Percentiles rank a stretch among this genome's conserved stretches.
Evolutionary conservation across 1,140 invertebrate species (phyloP).

Genomic region (Drosophila ananassae): DNA sequence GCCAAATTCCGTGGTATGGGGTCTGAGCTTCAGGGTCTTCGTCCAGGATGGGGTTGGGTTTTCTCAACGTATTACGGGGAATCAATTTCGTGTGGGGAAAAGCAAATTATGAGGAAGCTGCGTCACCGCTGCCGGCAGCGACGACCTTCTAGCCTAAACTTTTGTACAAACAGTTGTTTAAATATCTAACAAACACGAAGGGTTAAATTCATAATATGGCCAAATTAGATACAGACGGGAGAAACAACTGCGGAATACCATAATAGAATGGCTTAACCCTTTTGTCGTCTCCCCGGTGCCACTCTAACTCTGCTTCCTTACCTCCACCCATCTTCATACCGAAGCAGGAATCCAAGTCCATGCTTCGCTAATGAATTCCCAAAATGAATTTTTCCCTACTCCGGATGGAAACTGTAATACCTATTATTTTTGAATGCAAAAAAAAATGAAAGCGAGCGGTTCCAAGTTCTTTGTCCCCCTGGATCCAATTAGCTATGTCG

Average conservation of each 20-base stretch:
- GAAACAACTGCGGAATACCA: conserved; percentile 68
- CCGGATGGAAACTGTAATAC: conserved; percentile 77
- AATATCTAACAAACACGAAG: conserved; percentile 80
- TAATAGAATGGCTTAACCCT: conserved; percentile 61
- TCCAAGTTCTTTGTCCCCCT: conserved; percentile 4
- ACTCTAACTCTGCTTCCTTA: not conserved
- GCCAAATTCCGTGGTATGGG: no score
- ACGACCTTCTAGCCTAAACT: conserved; percentile 76
- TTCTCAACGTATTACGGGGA: conserved; percentile 65
- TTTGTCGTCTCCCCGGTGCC: conserved; percentile 13
- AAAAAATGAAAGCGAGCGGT: conserved; percentile 1
- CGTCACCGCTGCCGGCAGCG: conserved; percentile 27
- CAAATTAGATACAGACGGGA: conserved; percentile 74
- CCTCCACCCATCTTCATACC: not conserved
- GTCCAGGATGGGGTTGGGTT: conserved; percentile 1
- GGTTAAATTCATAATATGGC: conserved; percentile 82
- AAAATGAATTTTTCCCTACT: conserved; percentile 68
- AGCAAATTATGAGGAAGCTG: conserved; percentile 67
- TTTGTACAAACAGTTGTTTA: conserved; percentile 82
- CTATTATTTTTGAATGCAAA: conserved; percentile 59
- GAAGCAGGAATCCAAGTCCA: not conserved
- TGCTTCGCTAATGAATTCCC: conserved; percentile 72
- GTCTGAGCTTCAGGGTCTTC: conserved; percentile 6
- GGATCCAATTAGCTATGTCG: conserved; percentile 56
- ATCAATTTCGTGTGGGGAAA: conserved; percentile 60